Percentiles rank a stretch among this genome's conserved stretches.
phyloP scores from a whole-genome alignment of 2,888 invertebrate genomes.

The Atherix ibis region DNA sequence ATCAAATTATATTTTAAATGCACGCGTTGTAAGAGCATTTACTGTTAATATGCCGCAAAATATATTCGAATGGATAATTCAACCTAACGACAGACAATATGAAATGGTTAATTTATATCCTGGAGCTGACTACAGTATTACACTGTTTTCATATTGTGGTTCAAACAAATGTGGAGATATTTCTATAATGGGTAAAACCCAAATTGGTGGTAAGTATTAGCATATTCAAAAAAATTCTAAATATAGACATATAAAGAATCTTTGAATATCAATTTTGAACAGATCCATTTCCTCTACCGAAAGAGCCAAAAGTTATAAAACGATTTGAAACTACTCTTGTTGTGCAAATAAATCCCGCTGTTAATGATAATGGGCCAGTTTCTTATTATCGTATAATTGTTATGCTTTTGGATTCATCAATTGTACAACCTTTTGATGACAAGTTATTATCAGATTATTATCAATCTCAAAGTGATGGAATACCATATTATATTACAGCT shows the following conservation, averaged over 20 bases:
- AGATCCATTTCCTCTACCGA: slow-evolving; percentile 57
- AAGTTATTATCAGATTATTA: slow-evolving; percentile 47
- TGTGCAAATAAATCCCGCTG: slow-evolving; percentile 49
- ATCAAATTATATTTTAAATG: slow-evolving; percentile 40
- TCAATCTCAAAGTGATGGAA: slow-evolving; percentile 47
- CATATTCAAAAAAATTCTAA: too few species aligned
- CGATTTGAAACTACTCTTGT: slow-evolving; percentile 45
- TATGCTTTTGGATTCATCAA: slow-evolving; percentile 46
- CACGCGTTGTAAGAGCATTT: slow-evolving; percentile 40
- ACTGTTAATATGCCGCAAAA: slow-evolving; percentile 36
- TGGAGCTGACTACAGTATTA: slow-evolving; percentile 59
- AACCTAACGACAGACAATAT: slow-evolving; percentile 40
- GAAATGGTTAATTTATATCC: slow-evolving; percentile 51
- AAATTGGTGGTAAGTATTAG: slow-evolving; percentile 42
- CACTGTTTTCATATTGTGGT: slow-evolving; percentile 47
- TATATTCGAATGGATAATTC: slow-evolving; percentile 40
- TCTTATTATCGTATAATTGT: slow-evolving; percentile 58
- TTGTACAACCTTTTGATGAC: slow-evolving; percentile 44
- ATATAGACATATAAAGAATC: too few species aligned
- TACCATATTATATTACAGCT: slow-evolving; percentile 70
- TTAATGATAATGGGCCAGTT: slow-evolving; percentile 65
- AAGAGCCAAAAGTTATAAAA: slow-evolving; percentile 45
- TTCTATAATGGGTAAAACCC: slow-evolving; percentile 45
- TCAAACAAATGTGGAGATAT: slow-evolving; percentile 40
- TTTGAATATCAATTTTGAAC: too few species aligned